phyloP scores from a whole-genome alignment of 92 coral and sea anemone species.

The Muricea muricata region DNA sequence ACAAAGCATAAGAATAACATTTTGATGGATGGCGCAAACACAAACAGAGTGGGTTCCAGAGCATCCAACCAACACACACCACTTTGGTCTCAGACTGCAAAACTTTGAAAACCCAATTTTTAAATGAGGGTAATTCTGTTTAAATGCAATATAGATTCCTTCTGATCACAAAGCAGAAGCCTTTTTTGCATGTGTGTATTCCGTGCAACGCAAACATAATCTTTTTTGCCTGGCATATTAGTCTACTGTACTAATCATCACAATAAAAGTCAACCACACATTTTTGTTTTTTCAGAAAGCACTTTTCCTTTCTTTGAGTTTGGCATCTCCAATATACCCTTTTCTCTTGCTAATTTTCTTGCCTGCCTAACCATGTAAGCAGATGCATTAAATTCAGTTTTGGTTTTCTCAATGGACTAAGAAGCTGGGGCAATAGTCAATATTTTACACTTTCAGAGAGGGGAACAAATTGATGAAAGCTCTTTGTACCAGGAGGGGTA shows the following conservation, averaged over 20 bases:
- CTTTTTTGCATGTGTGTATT: constrained; percentile 46
- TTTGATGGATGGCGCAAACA: constrained; percentile 56
- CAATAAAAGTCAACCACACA: constrained; percentile 45
- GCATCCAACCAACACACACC: constrained; percentile 61
- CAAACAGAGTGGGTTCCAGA: constrained; percentile 63
- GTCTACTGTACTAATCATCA: constrained; percentile 50
- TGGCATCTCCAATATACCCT: constrained; percentile 51
- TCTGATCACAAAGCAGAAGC: constrained; percentile 14
- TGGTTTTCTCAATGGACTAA: constrained; percentile 52
- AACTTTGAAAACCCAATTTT: constrained; percentile 54
- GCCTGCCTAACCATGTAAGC: constrained; percentile 57
- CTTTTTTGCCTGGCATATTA: constrained; percentile 53
- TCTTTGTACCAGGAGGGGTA: too few relatives aligned
- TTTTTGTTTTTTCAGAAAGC: constrained; percentile 54
- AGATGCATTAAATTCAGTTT: constrained; percentile 51
- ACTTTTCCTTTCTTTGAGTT: constrained; percentile 64
- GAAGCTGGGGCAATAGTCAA: constrained; percentile 52
- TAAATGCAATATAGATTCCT: constrained; percentile 44
- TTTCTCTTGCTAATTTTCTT: constrained; percentile 53
- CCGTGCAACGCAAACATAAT: constrained; percentile 48
- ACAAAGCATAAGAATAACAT: constrained; percentile 48
- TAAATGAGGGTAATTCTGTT: constrained; percentile 34
- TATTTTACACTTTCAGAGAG: constrained; percentile 10
- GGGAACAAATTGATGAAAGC: neutral
- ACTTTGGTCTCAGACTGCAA: constrained; percentile 62